These are phyloP conservation scores for Schizopygopsis pylzovi DNA, from an alignment of 2,797 vertebrate species.

Conservation along the genomic window DNA sequence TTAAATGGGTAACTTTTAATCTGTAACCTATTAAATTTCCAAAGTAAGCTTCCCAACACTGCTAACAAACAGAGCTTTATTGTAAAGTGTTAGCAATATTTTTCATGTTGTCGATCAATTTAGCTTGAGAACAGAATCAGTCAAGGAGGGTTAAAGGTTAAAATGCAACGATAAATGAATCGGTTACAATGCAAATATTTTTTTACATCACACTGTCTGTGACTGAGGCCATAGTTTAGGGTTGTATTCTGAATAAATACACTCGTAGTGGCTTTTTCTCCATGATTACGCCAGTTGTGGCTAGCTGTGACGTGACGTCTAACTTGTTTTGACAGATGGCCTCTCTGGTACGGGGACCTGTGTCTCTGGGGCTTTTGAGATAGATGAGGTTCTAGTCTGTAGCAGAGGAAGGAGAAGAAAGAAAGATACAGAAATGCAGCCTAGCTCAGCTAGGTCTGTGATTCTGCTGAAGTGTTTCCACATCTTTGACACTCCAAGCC, in stretches of 20 bases:
- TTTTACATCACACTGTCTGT: too few species aligned
- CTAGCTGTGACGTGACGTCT: constrained; percentile 37
- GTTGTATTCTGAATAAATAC: constrained; percentile 19
- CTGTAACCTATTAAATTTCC: too few species aligned
- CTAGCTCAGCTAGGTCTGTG: constrained; percentile 13
- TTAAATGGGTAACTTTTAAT: too few species aligned
- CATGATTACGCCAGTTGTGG: constrained; percentile 22
- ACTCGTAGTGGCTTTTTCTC: background rate
- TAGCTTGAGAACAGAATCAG: too few species aligned
- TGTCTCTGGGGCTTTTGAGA: constrained; percentile 67
- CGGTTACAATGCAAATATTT: too few species aligned
- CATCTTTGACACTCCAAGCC: background rate
- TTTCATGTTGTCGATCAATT: too few species aligned
- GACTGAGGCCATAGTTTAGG: background rate
- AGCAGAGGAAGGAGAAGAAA: constrained; percentile 47
- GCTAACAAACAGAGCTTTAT: too few species aligned
- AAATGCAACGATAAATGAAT: too few species aligned
- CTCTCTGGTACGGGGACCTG: constrained; percentile 67
- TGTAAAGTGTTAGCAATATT: too few species aligned
- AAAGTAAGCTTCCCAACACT: too few species aligned
- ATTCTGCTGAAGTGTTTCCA: background rate
- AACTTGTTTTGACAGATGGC: constrained; percentile 64
- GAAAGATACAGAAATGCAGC: constrained; percentile 24
- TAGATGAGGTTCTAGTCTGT: constrained; percentile 64
- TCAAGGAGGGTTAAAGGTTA: too few species aligned